Conservation (phyloP, 2,113 vertebrate species). For the Ictalurus furcatus region DNA sequence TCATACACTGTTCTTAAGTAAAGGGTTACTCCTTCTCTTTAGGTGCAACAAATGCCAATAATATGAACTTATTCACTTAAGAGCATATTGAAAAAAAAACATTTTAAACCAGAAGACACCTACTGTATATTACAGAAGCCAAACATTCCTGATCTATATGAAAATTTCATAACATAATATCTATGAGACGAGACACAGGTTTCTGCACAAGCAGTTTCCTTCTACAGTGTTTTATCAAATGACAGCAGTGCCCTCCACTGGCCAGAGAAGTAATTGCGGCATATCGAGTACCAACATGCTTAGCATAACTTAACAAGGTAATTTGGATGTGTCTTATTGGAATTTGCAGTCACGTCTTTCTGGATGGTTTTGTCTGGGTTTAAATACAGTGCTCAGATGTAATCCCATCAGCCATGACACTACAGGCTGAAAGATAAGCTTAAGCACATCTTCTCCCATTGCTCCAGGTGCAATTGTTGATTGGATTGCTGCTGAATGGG, state of each 20-base stretch:
- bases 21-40: neutral
- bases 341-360: slow-evolving; percentile 34
- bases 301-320: slow-evolving; percentile 10
- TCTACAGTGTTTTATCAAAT: slow-evolving; percentile 11
- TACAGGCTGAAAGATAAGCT: slow-evolving; percentile 1
- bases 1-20: neutral
- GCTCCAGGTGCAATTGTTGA: slow-evolving; percentile 1
- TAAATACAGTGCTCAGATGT: slow-evolving; percentile 24
- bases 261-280: neutral
- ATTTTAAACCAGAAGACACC: neutral
- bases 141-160: neutral
- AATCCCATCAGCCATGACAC: slow-evolving; percentile 2
- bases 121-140: neutral
- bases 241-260: slow-evolving; percentile 41
- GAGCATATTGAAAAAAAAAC: too few relatives aligned
- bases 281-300: neutral
- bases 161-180: neutral
- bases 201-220: neutral
- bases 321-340: slow-evolving; percentile 10
- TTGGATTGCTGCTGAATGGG: slow-evolving; percentile 4
- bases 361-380: slow-evolving; percentile 25
- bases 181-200: neutral
- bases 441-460: neutral
- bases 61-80: neutral
- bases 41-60: neutral